These are phyloP conservation scores for Conus canariensis DNA, from an alignment of 2,888 invertebrate species.

Conservation along the genomic window DNA sequence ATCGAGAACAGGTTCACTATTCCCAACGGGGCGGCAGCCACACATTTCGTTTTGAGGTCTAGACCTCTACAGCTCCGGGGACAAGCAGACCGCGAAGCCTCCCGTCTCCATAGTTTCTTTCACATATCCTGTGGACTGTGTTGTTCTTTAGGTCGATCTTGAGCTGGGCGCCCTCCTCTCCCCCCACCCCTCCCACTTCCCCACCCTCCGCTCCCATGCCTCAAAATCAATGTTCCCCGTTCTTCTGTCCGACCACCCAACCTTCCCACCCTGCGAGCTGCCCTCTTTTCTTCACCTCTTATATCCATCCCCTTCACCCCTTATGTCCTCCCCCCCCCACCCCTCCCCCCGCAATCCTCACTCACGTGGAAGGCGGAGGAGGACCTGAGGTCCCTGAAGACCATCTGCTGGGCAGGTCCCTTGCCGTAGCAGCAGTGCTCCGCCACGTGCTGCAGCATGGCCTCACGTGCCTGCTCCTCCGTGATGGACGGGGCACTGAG, in stretches of 20 bases:
- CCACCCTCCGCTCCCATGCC: not conserved
- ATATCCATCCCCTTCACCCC: not conserved
- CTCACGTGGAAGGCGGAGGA: constrained; percentile 81
- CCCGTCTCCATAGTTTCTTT: too few species aligned
- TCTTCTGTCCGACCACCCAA: not conserved
- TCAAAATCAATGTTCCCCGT: not conserved
- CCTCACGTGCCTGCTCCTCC: constrained; percentile 79
- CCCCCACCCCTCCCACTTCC: not conserved
- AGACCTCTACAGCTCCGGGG: too few species aligned
- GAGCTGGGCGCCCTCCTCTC: too few species aligned
- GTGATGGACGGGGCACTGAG: constrained; percentile 74
- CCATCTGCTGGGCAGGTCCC: constrained; percentile 79
- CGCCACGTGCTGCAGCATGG: constrained; percentile 79
- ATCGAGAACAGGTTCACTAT: too few species aligned
- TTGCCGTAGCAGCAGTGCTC: constrained; percentile 81
- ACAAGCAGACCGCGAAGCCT: too few species aligned
- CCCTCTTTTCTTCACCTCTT: too few species aligned
- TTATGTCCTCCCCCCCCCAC: not conserved
- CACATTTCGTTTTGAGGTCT: too few species aligned
- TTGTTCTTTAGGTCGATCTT: too few species aligned
- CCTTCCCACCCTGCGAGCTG: too few species aligned
- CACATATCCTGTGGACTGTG: too few species aligned
- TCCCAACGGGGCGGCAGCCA: too few species aligned
- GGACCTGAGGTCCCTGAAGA: constrained; percentile 79
- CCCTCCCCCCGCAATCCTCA: not conserved